phyloP scores from a whole-genome alignment of 2,888 invertebrate species.

The Tetramorium bicarinatum region DNA sequence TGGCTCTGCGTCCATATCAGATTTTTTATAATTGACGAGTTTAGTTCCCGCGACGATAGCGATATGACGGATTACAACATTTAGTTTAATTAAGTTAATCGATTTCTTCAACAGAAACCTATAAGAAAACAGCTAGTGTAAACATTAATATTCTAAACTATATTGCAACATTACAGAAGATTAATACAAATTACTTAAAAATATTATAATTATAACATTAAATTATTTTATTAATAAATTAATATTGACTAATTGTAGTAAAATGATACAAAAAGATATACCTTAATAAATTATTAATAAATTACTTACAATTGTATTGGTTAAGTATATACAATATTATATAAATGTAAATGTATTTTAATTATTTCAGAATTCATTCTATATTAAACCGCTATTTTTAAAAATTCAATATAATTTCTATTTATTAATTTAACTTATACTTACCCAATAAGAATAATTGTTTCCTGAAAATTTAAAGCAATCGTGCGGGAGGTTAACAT shows the following conservation, averaged over 20 bases:
- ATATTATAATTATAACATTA: constrained; percentile 7
- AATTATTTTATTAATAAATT: constrained; percentile 13
- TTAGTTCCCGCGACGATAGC: constrained; percentile 39
- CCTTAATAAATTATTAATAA: background rate
- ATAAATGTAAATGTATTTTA: background rate
- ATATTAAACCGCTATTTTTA: background rate
- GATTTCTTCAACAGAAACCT: constrained; percentile 7
- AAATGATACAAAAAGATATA: background rate
- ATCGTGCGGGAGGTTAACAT: constrained; percentile 64
- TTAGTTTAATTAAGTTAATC: constrained; percentile 25
- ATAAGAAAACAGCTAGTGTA: background rate
- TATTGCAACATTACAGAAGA: background rate
- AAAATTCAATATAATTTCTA: background rate
- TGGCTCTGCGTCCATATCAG: constrained; percentile 81
- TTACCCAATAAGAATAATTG: constrained; percentile 16
- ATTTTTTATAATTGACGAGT: constrained; percentile 15
- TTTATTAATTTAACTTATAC: constrained; percentile 25
- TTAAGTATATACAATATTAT: constrained; percentile 17
- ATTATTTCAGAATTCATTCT: background rate
- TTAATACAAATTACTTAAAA: background rate
- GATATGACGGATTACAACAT: constrained; percentile 7
- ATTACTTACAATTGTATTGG: background rate
- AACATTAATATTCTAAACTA: background rate
- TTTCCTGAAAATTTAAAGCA: constrained; percentile 53
- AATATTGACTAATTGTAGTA: background rate